Base-by-base conservation (phyloP, 92 coral and sea anemone genomes). In the Porites lobata region DNA sequence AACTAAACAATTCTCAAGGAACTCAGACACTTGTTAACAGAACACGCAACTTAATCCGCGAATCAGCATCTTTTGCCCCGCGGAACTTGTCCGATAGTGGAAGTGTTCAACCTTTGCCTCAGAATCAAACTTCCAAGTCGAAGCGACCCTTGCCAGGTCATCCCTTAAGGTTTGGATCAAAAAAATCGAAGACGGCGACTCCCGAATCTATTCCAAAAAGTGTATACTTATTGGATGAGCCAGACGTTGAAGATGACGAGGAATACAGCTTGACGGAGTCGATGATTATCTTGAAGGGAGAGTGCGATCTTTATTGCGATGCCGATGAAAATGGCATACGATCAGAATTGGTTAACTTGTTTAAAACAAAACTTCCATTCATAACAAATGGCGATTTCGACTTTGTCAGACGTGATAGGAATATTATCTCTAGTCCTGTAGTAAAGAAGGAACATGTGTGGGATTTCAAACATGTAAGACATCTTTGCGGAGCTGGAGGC, bases 401-500 rank as follows among this genome's bases (percentile, higher is more conserved):
- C 32, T 29, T 29, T 29, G 32, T 29, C 32, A 29, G 32, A 29
- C 32, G 32, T 29, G 32, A 29, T 29, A 29, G 32, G 32, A 29
- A 29, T 29, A 29, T 29, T 29, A 29, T 29, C 32, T 29, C 32
- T 29, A 29, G 4, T 29, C 32, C 32, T 29, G 32, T 2, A 29
- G 32, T 29, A 2, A 29, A 29, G 32, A 29, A 2, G 32, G 32
- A 29, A 29, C 32, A 29, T 29, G 32, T 29, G 32, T 29, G 93
- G 93, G 86, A 85, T 65, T 78, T 85, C 64, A 72, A 65, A 19
- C 94, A 91, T 51, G 85, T 91, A 62, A 91, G 86, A 52, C 67
- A 87, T 81, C 81, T 91, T 43, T 91, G 94, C 66, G 91, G 94
- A 29, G 62, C 56, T 21, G 90, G 84, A 17, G 62, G 85, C n/a